Conservation (phyloP, 1,140 invertebrate species). For the Thaumetopoea pityocampa region DNA sequence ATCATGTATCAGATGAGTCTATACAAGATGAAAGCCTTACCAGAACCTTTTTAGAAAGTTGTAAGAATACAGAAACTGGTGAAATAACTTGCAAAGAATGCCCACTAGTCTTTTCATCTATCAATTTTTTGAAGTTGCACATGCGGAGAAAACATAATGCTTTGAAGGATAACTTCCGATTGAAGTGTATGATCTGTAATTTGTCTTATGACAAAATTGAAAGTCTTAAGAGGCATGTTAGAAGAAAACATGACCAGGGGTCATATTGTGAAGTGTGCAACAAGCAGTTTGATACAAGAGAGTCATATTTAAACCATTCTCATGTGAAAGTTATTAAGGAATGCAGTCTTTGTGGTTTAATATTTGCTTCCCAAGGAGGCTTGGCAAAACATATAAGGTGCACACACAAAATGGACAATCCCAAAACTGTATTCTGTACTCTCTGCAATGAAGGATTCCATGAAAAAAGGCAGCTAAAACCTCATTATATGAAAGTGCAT, state of each 20-base stretch:
- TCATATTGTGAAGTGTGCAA: constrained; percentile 55
- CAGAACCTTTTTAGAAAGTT: constrained; percentile 24
- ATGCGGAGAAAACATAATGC: constrained; percentile 68
- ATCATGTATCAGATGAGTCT: constrained; percentile 44
- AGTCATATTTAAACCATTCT: constrained; percentile 52
- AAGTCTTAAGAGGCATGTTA: constrained; percentile 58
- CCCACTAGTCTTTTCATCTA: constrained; percentile 53
- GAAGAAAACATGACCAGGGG: constrained; percentile 58
- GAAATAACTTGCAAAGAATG: constrained; percentile 59
- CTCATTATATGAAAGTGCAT: constrained; percentile 60
- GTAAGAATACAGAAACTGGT: constrained; percentile 45
- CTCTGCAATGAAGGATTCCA: constrained; percentile 59
- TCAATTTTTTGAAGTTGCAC: constrained; percentile 55
- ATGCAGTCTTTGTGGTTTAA: constrained; percentile 54
- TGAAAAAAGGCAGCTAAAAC: constrained; percentile 55
- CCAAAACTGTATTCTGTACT: constrained; percentile 53
- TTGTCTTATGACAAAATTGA: constrained; percentile 64
- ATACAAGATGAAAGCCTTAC: constrained; percentile 17
- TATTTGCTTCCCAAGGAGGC: constrained; percentile 58
- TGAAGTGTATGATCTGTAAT: constrained; percentile 62
- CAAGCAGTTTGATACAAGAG: constrained; percentile 55
- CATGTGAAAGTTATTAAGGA: constrained; percentile 52
- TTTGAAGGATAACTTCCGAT: constrained; percentile 50
- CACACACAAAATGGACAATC: constrained; percentile 55
- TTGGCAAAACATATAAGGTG: constrained; percentile 57